Percentiles rank a stretch among this genome's conserved stretches.
Conservation (phyloP, 1,140 invertebrate species). For the Paralvinella palmiformis region DNA sequence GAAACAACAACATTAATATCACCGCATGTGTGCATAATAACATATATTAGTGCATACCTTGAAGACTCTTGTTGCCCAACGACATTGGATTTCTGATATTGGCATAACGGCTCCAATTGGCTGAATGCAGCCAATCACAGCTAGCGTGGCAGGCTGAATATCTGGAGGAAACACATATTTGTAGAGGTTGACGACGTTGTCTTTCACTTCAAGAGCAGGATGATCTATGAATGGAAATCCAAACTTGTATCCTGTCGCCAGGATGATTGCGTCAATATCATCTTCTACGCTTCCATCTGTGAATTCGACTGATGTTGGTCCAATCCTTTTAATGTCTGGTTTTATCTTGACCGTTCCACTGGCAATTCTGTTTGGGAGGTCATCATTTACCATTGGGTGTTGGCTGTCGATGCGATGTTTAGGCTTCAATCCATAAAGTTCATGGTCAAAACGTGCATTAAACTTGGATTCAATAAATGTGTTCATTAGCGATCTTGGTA, state of each 20-base stretch:
- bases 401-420: constrained; percentile 48
- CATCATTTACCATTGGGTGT: constrained; percentile 57
- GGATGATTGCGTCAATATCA: constrained; percentile 35
- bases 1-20: too few relatives aligned
- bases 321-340: constrained; percentile 40
- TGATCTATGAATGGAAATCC: constrained; percentile 40
- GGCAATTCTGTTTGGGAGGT: constrained; percentile 51
- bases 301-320: constrained; percentile 44
- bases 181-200: constrained; percentile 44
- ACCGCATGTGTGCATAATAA: too few relatives aligned
- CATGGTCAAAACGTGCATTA: constrained; percentile 56
- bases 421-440: constrained; percentile 50
- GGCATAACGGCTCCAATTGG: constrained; percentile 54
- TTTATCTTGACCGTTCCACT: constrained; percentile 50
- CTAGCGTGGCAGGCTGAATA: constrained; percentile 40
- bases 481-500: too few relatives aligned
- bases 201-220: constrained; percentile 29
- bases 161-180: constrained; percentile 52
- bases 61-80: constrained; percentile 43
- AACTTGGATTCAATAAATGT: too few relatives aligned
- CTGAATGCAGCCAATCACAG: constrained; percentile 55
- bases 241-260: constrained; percentile 40
- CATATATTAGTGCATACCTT: constrained; percentile 15
- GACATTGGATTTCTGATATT: constrained; percentile 53
- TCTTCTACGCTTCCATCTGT: constrained; percentile 40